Evolutionary conservation across 2,888 invertebrate species (phyloP).

Genomic region (Cyaniris semiargus): DNA sequence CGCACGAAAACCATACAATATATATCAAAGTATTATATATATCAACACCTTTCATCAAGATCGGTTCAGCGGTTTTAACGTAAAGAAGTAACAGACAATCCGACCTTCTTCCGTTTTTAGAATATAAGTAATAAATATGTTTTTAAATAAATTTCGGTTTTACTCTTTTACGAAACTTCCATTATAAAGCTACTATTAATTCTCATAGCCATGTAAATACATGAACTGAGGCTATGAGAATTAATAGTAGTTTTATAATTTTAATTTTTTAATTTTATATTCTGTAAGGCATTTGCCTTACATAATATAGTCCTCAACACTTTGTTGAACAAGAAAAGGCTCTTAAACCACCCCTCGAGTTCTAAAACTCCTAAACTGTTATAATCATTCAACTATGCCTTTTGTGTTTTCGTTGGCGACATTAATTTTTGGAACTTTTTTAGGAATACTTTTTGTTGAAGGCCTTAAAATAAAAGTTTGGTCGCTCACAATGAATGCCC

Average conservation of each 20-base stretch:
- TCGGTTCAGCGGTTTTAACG: too few species aligned
- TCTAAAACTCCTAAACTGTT: constrained; percentile 23
- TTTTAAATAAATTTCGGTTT: too few species aligned
- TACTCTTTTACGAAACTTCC: background rate
- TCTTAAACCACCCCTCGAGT: background rate
- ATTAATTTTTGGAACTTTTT: background rate
- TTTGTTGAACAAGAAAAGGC: constrained; percentile 21
- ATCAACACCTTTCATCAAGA: too few species aligned
- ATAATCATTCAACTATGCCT: constrained; percentile 30
- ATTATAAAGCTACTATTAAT: background rate
- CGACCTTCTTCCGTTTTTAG: too few species aligned
- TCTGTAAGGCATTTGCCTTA: too few species aligned
- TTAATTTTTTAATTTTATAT: too few species aligned
- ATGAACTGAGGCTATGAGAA: too few species aligned
- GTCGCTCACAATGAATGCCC: background rate
- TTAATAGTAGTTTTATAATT: too few species aligned
- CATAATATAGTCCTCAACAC: background rate
- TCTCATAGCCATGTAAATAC: background rate
- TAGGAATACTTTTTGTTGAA: background rate
- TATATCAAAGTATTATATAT: too few species aligned
- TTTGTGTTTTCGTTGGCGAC: constrained; percentile 25
- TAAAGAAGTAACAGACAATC: too few species aligned
- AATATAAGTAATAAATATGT: too few species aligned
- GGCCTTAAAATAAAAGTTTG: constrained; percentile 18
- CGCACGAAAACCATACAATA: too few species aligned